Conservation (phyloP, 2,797 vertebrate species). For the Crenichthys baileyi region DNA sequence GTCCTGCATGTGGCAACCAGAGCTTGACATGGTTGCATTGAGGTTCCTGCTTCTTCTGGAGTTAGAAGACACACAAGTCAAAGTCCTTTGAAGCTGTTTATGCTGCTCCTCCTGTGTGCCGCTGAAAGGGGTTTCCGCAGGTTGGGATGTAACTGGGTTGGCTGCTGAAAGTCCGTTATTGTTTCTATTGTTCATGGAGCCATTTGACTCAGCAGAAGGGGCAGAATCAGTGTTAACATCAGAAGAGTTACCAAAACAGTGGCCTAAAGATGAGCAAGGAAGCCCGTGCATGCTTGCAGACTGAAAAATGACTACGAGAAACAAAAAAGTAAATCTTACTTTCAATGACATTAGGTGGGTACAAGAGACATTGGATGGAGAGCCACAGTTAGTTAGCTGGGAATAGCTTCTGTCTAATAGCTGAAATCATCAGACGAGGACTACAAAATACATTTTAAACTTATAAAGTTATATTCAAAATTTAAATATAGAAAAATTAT, state of each 20-base stretch:
- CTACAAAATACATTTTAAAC: background rate
- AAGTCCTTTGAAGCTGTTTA: slow-evolving; percentile 45
- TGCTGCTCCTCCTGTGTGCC: slow-evolving; percentile 31
- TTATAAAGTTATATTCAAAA: background rate
- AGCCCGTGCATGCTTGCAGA: slow-evolving; percentile 77
- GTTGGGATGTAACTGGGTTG: slow-evolving; percentile 71
- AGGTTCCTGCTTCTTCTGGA: slow-evolving; percentile 42
- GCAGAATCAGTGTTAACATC: slow-evolving; percentile 72
- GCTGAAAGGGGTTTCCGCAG: slow-evolving; percentile 35
- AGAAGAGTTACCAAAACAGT: slow-evolving; percentile 79
- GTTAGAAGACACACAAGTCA: slow-evolving; percentile 57
- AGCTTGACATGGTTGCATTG: slow-evolving; percentile 60
- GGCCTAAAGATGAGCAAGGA: slow-evolving; percentile 80
- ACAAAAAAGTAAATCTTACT: slow-evolving; percentile 17
- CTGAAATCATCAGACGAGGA: background rate
- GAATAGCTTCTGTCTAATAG: background rate
- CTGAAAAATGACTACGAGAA: slow-evolving; percentile 31
- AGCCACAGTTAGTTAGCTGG: background rate
- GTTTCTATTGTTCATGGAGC: slow-evolving; percentile 37
- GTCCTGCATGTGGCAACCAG: slow-evolving; percentile 37
- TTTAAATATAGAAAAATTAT: background rate
- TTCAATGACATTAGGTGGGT: slow-evolving; percentile 49
- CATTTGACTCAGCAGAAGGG: slow-evolving; percentile 49
- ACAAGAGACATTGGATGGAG: background rate
- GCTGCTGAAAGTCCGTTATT: slow-evolving; percentile 31